Base-by-base conservation (phyloP, 2,888 invertebrate genomes). In the Chalcosyrphus nemorum region DNA sequence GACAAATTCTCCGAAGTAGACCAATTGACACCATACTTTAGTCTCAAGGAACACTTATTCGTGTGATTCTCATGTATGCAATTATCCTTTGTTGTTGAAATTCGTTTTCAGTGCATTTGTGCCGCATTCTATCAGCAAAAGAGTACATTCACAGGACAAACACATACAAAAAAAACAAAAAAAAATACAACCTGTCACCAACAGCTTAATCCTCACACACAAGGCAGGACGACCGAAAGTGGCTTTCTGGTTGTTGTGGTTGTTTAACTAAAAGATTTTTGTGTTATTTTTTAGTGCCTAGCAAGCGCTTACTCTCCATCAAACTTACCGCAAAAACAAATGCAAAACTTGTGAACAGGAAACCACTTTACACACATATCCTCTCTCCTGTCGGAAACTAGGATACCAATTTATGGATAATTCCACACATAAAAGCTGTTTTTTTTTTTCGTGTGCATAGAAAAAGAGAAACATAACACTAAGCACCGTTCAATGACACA, bases 1-100 rank as follows among this genome's bases (percentile, higher is more conserved):
- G 61, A 61, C 74, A 61, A 75, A 47, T 59, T 68, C 43, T 74
- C 35, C 5, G 45, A 61, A 68, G 61, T 38, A 68, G 32, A 54
- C 75, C 80, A 74, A 80, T 80, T 80, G 61, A 80, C 52, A 74
- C 54, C 59, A 59, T 50, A 74, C 59, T 43, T n/a, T n/a, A 59
- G 75, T 74, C 66, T 74, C 52, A 75, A 61, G 47, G 72, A 78
- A 43, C 54, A 78, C 78, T 71, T 59, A 11, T 63, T 65, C 38
- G 38, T 29, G 29, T 35, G 32, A 9, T 35, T 47, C 5, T 7
- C n/a, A 4, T 11, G 24, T 24, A 4, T 24, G 66, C 74, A 74
- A 66, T 74, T 80, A 74, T 80, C 56, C 74, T 66, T 78, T 66
- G 59, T 72, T 54, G 52, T 32, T 61, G 21, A 29, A 43, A 13